phyloP scores from a whole-genome alignment of 2,888 invertebrate species.

The Parthenolecanium corni region DNA sequence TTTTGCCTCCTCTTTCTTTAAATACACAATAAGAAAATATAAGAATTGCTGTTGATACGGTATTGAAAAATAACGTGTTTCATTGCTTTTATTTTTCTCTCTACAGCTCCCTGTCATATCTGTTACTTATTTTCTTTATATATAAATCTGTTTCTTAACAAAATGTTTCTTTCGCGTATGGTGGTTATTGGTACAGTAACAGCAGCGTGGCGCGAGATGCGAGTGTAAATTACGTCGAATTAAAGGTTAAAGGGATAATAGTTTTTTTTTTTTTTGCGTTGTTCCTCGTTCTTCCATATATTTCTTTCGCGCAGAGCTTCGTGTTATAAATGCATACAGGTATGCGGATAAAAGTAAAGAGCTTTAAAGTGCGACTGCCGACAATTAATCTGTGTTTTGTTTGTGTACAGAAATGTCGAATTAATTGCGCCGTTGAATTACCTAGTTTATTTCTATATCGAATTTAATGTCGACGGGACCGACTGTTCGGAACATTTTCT shows the following conservation, averaged over 20 bases:
- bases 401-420: too few species aligned
- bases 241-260: background rate
- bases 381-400: too few species aligned
- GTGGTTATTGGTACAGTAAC: background rate
- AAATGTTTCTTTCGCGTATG: background rate
- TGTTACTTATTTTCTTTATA: background rate
- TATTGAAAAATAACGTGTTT: background rate
- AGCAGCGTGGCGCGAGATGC: background rate
- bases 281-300: background rate
- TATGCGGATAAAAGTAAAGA: background rate
- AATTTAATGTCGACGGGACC: too few species aligned
- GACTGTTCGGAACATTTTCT: too few species aligned
- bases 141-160: background rate
- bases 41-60: background rate
- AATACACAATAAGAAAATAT: slow-evolving; percentile 11
- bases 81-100: background rate
- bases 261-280: background rate
- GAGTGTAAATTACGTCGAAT: background rate
- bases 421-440: too few species aligned
- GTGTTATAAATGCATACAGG: background rate
- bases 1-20: background rate
- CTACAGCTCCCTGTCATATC: too few species aligned
- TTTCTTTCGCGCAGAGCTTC: background rate
- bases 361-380: slow-evolving; percentile 3
- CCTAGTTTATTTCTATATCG: too few species aligned